Base-by-base conservation (phyloP, 2,113 vertebrate genomes). In the Thomomys bottae region DNA sequence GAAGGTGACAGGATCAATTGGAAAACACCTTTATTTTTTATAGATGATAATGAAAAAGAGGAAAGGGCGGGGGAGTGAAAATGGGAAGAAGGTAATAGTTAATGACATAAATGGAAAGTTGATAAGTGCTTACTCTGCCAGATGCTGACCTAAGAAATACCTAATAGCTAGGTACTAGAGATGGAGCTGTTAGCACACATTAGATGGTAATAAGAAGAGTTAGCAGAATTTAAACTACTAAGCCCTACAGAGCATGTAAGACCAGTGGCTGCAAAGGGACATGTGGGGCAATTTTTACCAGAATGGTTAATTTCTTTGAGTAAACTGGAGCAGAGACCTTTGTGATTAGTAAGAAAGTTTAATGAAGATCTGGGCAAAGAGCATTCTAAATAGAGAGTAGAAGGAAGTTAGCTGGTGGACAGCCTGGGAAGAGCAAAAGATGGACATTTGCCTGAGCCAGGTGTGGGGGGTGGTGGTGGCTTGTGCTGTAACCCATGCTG, bases 21-120 rank as follows among this genome's bases (percentile, higher is more conserved):
- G 36, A 32, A 79, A 76, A 89, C 49, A 84, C 11, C 79, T 89
- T 32, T 3, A 81, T 90, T 91, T 59, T 93, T 30, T 86, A 1
- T 75, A 82, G 32, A 61, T 68, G 34, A 64, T 66, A 66, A 28
- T 45, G 67, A 81, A 64, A 24, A 15, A 90, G 36, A 88, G 34
- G 66, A 84, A 76, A 70, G 38, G 45, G 77, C 30, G 34, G 8
- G 72, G 90, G 64, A 49, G 10, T 73, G 28, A 14, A 3, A 45
- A 70, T 75, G 24, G 40, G 12, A n/a, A 72, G 75, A 79, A 87
- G n/a, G n/a, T n/a, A 49, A 24, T 84, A 24, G 36, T 90, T 82
- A 67, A 59, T 10, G 64, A 12, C 28, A 26, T 91, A 72, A 40
- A 8, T 34, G 42, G 72, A 8, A 57, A 40, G 12, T 68, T 57